Evolutionary conservation across 2,113 vertebrate species (phyloP).

Genomic region (Ciconia maguari): DNA sequence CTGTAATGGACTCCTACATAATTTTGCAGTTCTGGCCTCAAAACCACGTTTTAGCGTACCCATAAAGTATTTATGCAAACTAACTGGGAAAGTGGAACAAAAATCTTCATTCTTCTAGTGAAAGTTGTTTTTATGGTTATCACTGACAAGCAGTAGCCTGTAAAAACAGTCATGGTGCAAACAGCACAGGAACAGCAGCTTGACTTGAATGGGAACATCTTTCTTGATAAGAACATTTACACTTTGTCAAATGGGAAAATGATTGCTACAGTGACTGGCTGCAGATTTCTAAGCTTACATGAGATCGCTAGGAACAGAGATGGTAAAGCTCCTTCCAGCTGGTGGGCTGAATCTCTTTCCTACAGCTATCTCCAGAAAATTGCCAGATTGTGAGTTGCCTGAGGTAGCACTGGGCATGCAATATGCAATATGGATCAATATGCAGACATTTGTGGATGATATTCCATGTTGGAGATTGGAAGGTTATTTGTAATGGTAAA

Average conservation of each 20-base stretch:
- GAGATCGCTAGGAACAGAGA: neutral
- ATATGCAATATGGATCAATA: neutral
- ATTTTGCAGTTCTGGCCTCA: neutral
- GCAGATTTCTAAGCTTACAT: neutral
- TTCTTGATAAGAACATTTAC: neutral
- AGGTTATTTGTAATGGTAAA: neutral
- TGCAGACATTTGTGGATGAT: neutral
- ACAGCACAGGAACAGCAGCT: neutral
- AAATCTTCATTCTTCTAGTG: neutral
- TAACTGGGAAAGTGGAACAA: neutral
- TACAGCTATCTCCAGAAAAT: neutral
- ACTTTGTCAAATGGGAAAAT: neutral
- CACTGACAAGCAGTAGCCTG: neutral
- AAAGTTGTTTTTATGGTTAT: neutral
- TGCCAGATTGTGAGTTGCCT: neutral
- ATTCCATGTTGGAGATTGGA: neutral
- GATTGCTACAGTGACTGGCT: neutral
- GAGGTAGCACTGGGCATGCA: neutral
- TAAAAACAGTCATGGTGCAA: neutral
- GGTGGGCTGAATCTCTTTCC: neutral
- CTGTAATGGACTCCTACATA: neutral
- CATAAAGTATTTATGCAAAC: neutral
- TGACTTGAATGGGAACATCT: neutral
- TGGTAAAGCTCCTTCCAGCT: neutral
- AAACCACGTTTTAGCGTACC: neutral